phyloP scores from a whole-genome alignment of 2,888 invertebrate species.

The Hoplodrina blanda region DNA sequence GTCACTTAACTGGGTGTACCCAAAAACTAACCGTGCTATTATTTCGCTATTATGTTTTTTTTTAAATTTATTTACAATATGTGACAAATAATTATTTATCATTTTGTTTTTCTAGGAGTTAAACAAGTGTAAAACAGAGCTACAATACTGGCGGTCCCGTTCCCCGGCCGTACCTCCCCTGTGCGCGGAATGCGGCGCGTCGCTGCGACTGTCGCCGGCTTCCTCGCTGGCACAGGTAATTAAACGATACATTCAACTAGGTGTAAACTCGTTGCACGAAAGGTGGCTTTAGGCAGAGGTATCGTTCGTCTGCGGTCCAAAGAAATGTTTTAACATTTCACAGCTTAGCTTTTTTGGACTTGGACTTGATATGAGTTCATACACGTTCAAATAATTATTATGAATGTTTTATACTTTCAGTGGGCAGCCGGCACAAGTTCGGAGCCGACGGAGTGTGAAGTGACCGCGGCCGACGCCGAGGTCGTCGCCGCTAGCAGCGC shows the following conservation, averaged over 20 bases:
- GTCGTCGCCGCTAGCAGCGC: conserved; percentile 54
- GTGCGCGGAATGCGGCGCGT: conserved; percentile 93
- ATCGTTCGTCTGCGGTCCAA: not conserved
- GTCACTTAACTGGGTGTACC: not conserved
- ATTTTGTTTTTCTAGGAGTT: conserved; percentile 92
- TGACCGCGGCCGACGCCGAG: conserved; percentile 49
- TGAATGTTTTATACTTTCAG: conserved; percentile 65
- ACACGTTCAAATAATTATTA: not conserved
- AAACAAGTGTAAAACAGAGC: conserved; percentile 97
- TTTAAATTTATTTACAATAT: not conserved
- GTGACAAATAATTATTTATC: not conserved
- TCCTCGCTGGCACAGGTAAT: conserved; percentile 78
- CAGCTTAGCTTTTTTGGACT: not conserved
- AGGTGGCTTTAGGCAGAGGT: too few species aligned
- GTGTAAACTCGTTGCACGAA: too few species aligned
- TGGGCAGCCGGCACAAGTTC: conserved; percentile 79
- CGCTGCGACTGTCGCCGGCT: conserved; percentile 79
- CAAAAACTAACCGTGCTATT: not conserved
- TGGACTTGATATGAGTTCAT: not conserved
- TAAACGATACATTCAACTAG: not conserved
- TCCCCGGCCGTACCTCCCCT: conserved; percentile 94
- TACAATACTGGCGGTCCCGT: conserved; percentile 97
- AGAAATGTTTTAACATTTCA: not conserved
- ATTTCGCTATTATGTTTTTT: not conserved
- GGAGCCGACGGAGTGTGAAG: conserved; percentile 67